Conservation (phyloP, 1,140 invertebrate species). For the Latrodectus geometricus region DNA sequence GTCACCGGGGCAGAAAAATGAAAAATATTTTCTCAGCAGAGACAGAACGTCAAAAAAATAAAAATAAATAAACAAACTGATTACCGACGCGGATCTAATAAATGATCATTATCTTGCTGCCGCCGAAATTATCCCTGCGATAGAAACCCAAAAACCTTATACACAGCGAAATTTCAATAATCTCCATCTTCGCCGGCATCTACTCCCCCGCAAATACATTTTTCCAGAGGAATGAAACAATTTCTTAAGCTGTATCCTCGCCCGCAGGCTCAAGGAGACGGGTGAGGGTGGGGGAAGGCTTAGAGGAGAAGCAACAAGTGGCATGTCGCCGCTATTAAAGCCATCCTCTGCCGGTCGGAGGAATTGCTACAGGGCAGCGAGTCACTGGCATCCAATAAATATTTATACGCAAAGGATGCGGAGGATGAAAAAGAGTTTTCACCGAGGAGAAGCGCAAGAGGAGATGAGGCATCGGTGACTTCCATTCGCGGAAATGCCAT, state of each 20-base stretch:
- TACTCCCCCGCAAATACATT: neutral
- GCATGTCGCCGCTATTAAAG: neutral
- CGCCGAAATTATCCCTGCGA: neutral
- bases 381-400: neutral
- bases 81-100: neutral
- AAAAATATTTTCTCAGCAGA: neutral
- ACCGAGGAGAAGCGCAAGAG: neutral
- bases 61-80: neutral
- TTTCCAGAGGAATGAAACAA: neutral
- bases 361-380: neutral
- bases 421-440: neutral
- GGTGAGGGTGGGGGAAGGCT: neutral
- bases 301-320: neutral
- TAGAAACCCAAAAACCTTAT: neutral
- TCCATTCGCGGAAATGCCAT: neutral
- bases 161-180: neutral
- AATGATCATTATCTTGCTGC: neutral
- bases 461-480: too few relatives aligned
- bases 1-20: neutral
- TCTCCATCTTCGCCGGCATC: neutral
- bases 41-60: neutral
- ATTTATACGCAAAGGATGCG: neutral
- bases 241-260: neutral
- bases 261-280: neutral
- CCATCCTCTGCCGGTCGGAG: neutral